phyloP scores from a whole-genome alignment of 2,888 invertebrate genomes.

The Seira ritae region DNA sequence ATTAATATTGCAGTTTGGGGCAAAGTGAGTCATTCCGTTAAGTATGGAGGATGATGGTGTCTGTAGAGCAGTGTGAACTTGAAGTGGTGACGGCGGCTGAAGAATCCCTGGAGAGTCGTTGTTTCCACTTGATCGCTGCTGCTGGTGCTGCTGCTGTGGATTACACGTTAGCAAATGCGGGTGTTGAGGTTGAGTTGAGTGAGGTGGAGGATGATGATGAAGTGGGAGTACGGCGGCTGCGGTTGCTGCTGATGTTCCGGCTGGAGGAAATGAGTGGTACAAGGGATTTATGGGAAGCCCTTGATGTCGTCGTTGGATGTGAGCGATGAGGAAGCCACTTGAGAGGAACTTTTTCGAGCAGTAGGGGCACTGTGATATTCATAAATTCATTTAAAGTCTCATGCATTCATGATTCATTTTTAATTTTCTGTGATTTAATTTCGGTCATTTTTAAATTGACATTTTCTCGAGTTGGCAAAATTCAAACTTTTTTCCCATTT shows the following conservation, averaged over 20 bases:
- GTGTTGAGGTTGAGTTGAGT: background rate
- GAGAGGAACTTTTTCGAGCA: conserved; percentile 68
- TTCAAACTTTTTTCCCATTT: no score
- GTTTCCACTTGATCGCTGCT: conserved; percentile 4
- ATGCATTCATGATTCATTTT: no score
- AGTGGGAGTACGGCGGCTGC: conserved; percentile 9
- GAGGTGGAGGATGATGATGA: background rate
- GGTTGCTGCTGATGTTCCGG: conserved; percentile 4
- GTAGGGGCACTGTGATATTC: conserved; percentile 66
- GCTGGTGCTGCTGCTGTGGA: no score
- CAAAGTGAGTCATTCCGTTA: conserved; percentile 26
- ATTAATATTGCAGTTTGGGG: background rate
- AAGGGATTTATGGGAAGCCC: conserved; percentile 68
- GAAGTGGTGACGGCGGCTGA: conserved; percentile 11
- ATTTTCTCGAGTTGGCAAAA: no score
- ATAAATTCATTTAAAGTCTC: no score
- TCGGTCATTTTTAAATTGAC: no score
- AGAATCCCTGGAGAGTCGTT: background rate
- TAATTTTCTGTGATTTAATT: no score
- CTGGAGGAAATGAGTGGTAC: conserved; percentile 25
- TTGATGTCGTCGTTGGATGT: conserved; percentile 72
- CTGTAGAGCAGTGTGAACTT: conserved; percentile 15
- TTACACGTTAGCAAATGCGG: background rate
- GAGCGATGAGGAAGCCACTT: conserved; percentile 63
- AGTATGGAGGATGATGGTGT: conserved; percentile 35